phyloP scores from a whole-genome alignment of 1,140 invertebrate genomes.

The Ridgeia piscesae region DNA sequence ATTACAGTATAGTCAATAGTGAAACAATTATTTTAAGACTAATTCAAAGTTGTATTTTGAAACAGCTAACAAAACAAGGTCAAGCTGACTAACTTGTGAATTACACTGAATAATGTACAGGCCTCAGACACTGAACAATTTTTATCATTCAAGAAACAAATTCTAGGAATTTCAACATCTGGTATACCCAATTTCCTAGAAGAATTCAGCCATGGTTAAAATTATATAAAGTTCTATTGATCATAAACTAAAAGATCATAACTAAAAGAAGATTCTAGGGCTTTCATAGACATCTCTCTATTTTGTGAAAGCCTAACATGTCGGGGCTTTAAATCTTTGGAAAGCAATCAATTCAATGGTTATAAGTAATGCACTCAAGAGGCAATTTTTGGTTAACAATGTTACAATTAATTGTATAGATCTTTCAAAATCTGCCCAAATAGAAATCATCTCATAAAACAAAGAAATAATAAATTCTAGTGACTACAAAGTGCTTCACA shows the following conservation, averaged over 20 bases:
- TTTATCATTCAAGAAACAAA: no score
- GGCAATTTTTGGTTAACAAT: not conserved
- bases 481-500: not conserved
- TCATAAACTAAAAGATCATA: no score
- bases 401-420: not conserved
- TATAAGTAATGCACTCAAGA: not conserved
- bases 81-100: not conserved
- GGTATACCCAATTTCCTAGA: not conserved
- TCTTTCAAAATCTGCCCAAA: not conserved
- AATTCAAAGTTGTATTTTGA: not conserved
- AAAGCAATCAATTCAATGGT: not conserved
- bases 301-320: no score
- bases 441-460: not conserved
- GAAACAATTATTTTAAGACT: not conserved
- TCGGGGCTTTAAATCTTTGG: not conserved
- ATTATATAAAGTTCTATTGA: not conserved
- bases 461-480: not conserved
- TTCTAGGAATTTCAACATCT: no score
- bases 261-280: no score
- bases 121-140: no score
- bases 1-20: not conserved
- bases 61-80: not conserved
- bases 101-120: not conserved
- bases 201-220: not conserved
- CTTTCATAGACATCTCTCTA: no score